Evolutionary conservation across 2,797 vertebrate genomes (phyloP).

Genomic region (Crenichthys baileyi): DNA sequence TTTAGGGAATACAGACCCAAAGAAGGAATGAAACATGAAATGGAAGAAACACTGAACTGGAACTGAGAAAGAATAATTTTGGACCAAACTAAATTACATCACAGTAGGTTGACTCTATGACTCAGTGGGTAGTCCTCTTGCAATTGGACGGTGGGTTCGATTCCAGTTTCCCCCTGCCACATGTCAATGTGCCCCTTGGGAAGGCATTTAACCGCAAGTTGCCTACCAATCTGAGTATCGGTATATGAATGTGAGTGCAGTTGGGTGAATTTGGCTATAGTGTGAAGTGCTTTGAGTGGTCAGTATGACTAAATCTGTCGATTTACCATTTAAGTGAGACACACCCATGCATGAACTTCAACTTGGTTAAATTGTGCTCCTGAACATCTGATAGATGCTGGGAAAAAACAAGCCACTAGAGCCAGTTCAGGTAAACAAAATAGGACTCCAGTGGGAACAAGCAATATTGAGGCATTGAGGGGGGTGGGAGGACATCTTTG

Average conservation of each 20-base stretch:
- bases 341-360: conserved; percentile 50
- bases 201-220: too few species aligned
- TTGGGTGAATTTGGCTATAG: too few species aligned
- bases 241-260: too few species aligned
- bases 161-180: too few species aligned
- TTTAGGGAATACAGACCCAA: conserved; percentile 6
- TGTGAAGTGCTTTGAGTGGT: too few species aligned
- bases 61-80: conserved; percentile 28
- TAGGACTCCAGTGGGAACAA: conserved; percentile 76
- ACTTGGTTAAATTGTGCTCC: conserved; percentile 74
- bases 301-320: too few species aligned
- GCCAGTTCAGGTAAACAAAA: conserved; percentile 81
- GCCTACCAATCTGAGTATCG: too few species aligned
- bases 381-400: conserved; percentile 59
- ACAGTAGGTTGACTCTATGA: too few species aligned
- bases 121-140: too few species aligned
- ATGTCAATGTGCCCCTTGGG: too few species aligned
- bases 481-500: conserved; percentile 65
- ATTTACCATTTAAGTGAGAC: conserved; percentile 27
- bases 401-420: conserved; percentile 80
- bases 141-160: too few species aligned
- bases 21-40: conserved; percentile 18
- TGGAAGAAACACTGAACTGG: conserved; percentile 17
- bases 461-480: conserved; percentile 63
- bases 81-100: conserved; percentile 27